Conservation (phyloP, 2,888 invertebrate species). For the Dendrolimus pini region DNA sequence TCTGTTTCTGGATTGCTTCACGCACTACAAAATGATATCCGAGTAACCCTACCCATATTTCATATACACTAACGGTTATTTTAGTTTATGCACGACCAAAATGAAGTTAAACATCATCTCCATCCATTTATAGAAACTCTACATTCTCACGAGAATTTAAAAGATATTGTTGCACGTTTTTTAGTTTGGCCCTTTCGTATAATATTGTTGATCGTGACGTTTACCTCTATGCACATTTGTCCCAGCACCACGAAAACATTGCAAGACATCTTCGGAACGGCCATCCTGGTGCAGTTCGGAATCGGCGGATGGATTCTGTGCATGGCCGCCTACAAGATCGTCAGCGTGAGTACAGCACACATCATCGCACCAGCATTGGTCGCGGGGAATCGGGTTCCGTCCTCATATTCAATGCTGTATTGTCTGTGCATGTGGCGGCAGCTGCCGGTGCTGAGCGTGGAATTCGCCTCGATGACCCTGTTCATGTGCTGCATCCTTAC, state of each 20-base stretch:
- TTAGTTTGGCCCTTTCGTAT: too few species aligned
- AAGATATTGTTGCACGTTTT: too few species aligned
- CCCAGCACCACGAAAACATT: constrained; percentile 36
- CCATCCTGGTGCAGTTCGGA: constrained; percentile 55
- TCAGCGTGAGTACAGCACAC: constrained; percentile 48
- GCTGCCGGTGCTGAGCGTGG: constrained; percentile 48
- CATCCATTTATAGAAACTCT: too few species aligned
- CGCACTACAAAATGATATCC: constrained; percentile 42
- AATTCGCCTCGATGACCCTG: constrained; percentile 68
- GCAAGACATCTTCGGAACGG: constrained; percentile 48
- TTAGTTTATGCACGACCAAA: too few species aligned
- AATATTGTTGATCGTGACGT: too few species aligned
- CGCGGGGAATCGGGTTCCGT: background rate
- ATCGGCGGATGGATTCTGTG: constrained; percentile 66
- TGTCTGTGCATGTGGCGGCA: constrained; percentile 16
- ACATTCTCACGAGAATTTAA: too few species aligned
- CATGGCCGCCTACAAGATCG: constrained; percentile 62
- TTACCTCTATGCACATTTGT: background rate
- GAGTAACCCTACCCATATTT: constrained; percentile 22
- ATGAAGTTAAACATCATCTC: too few species aligned
- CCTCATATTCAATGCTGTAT: background rate
- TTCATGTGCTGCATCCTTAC: constrained; percentile 73
- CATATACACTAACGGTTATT: too few species aligned
- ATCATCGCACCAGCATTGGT: background rate
- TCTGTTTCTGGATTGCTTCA: constrained; percentile 35